Percentiles rank a stretch among this genome's conserved stretches.
phyloP scores from a whole-genome alignment of 2,113 vertebrate genomes.

The Oryzias melastigma region DNA sequence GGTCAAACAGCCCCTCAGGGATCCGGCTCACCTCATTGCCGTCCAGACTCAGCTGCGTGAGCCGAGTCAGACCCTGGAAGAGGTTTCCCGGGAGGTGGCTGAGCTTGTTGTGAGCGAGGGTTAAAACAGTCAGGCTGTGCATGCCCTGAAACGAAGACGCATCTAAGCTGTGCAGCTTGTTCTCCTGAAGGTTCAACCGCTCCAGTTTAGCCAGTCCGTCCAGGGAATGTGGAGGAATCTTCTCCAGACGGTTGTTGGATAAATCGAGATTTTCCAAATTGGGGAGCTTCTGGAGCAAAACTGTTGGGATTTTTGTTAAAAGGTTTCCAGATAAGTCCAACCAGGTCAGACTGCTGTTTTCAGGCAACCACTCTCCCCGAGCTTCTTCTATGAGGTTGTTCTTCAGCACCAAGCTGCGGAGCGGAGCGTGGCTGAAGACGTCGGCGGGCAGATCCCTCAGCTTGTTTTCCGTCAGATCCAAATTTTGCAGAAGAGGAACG shows the following conservation, averaged over 20 bases:
- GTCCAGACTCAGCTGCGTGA: constrained; percentile 73
- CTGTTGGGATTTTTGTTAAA: constrained; percentile 49
- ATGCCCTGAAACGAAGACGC: constrained; percentile 42
- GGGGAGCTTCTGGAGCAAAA: constrained; percentile 62
- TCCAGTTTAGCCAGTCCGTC: constrained; percentile 61
- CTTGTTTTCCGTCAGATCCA: constrained; percentile 83
- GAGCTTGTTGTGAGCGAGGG: constrained; percentile 78
- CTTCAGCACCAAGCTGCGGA: constrained; percentile 79
- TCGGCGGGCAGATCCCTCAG: constrained; percentile 63
- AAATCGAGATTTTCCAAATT: constrained; percentile 78
- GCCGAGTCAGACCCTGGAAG: constrained; percentile 55
- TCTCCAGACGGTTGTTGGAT: constrained; percentile 74
- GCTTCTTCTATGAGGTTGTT: constrained; percentile 69
- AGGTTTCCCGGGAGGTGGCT: constrained; percentile 42
- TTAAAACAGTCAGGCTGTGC: constrained; percentile 71
- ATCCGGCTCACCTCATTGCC: constrained; percentile 74
- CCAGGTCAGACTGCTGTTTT: constrained; percentile 66
- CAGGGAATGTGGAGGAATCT: constrained; percentile 54
- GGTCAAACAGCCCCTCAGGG: constrained; percentile 60
- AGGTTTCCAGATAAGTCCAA: constrained; percentile 80
- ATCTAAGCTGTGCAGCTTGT: constrained; percentile 66
- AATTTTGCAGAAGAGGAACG: constrained; percentile 62
- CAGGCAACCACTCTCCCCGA: constrained; percentile 62
- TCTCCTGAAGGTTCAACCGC: constrained; percentile 76
- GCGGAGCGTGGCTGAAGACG: constrained; percentile 64